Base-by-base conservation (phyloP, 2,113 vertebrate species). In the Leucopsar rothschildi region DNA sequence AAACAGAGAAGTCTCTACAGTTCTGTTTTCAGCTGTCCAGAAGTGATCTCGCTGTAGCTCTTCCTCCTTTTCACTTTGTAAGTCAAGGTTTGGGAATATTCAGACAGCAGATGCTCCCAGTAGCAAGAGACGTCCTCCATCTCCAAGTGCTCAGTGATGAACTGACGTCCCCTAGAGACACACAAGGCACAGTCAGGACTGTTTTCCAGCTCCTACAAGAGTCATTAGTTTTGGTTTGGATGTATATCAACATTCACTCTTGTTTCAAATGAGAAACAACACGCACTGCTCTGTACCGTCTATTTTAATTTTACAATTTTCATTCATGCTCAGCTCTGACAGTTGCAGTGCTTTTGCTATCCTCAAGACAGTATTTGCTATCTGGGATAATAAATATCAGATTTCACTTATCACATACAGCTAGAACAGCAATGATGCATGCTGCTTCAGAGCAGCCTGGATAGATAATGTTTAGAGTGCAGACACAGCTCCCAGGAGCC, bases 41-140 rank as follows among this genome's bases (percentile, higher is more conserved):
- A 96, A 61, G 92, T 69, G 86, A 99, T 98, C 95, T 99, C 98
- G 5, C 82, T 97, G 97, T 98, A 99, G 93, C 81, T 93, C 87
- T 95, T 97, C 80, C 87, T 98, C 75, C 96, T 98, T 92, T 98
- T 97, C 42, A 99, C 99, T 88, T 98, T 98, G 96, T 99, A 99
- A 82, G 97, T 98, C 79, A 99, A 97, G 47, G 98, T 97, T 66
- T 96, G 98, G 86, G 98, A 98, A 60, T 99, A 99, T 60, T 98
- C 98, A 9, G 97, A 98, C 76, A 99, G 98, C 64, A 99, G 98
- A 71, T 90, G 97, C 95, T 99, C 97, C 99, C 99, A 99, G 97
- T 99, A 99, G 96, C 99, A 99, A 82, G 98, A 98, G 73, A 99
- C 76, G 8, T 99, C 99, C 65, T 98, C 97, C 99, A 99, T 99